These are phyloP conservation scores for Scolanthus callimorphus DNA, from an alignment of 92 coral and sea anemone genomes.

Conservation along the genomic window DNA sequence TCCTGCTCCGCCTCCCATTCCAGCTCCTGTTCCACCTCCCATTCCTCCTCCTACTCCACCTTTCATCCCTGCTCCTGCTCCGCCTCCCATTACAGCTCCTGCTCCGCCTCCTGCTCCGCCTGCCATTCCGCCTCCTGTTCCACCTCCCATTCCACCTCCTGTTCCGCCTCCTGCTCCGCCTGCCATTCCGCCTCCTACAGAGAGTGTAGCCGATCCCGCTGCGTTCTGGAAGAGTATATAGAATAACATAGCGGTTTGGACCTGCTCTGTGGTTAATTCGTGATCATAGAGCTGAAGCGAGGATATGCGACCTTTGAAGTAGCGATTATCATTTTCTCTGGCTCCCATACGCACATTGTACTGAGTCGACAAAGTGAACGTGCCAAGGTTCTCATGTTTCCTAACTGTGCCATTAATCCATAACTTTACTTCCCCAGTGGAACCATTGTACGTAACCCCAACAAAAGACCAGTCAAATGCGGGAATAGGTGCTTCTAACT, in stretches of 20 bases:
- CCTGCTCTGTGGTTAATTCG: slow-evolving; percentile 35
- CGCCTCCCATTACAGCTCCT: not conserved
- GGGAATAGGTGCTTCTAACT: slow-evolving; percentile 26
- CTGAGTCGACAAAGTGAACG: slow-evolving; percentile 49
- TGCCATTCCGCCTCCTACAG: not conserved
- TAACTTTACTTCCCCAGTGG: slow-evolving; percentile 46
- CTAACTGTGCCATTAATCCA: slow-evolving; percentile 55
- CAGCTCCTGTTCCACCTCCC: slow-evolving; percentile 12
- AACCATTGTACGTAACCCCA: slow-evolving; percentile 55
- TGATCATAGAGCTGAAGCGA: slow-evolving; percentile 48
- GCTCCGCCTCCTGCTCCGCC: slow-evolving; percentile 18
- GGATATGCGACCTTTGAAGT: slow-evolving; percentile 53
- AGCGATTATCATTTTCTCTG: slow-evolving; percentile 47
- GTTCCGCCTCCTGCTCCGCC: not conserved
- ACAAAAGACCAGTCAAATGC: slow-evolving; percentile 52
- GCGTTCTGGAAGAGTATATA: slow-evolving; percentile 21
- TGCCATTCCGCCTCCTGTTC: no score
- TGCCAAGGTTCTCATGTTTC: slow-evolving; percentile 34
- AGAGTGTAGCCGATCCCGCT: no score
- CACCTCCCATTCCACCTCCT: slow-evolving; percentile 1
- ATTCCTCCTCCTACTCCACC: slow-evolving; percentile 2
- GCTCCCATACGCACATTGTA: slow-evolving; percentile 61
- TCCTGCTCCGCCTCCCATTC: not conserved
- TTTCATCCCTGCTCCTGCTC: slow-evolving; percentile 8
- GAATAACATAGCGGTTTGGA: slow-evolving; percentile 29